Percentiles rank a stretch among this genome's conserved stretches.
phyloP scores from a whole-genome alignment of 1,140 invertebrate genomes.

The Yoshiicerus persimilis region DNA sequence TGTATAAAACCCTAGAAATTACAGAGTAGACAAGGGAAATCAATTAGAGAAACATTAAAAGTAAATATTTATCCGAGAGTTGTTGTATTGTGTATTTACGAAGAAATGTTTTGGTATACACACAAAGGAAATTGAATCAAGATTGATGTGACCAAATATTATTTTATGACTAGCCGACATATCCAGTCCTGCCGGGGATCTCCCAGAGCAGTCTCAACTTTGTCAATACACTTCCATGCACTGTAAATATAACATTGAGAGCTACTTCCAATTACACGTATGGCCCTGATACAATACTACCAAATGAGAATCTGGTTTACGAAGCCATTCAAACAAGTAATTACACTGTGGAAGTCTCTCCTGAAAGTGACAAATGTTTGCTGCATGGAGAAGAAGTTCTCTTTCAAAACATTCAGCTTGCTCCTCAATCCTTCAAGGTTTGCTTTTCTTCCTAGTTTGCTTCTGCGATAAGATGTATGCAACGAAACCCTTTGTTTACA shows the following conservation, averaged over 20 bases:
- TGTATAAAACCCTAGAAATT: too few species aligned
- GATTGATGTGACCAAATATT: constrained; percentile 19
- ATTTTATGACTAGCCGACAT: constrained; percentile 61
- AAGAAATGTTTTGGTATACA: background rate
- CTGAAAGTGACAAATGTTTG: background rate
- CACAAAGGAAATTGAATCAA: constrained; percentile 10
- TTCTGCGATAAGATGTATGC: too few species aligned
- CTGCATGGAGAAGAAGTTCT: background rate
- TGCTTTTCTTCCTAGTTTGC: background rate
- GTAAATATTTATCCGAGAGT: background rate
- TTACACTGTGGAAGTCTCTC: background rate
- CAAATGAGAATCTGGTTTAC: background rate
- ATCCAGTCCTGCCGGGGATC: constrained; percentile 63
- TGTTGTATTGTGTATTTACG: background rate
- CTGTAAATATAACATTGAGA: background rate
- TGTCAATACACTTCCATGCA: constrained; percentile 62
- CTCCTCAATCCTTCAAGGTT: background rate
- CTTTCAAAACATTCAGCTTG: background rate
- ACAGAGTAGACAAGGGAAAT: too few species aligned
- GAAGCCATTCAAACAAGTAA: background rate
- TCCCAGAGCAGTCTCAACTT: constrained; percentile 67
- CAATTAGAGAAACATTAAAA: background rate
- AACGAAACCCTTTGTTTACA: too few species aligned
- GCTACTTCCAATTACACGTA: background rate
- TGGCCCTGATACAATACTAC: background rate